phyloP scores from a whole-genome alignment of 2,797 vertebrate genomes.

The Selene dorsalis region DNA sequence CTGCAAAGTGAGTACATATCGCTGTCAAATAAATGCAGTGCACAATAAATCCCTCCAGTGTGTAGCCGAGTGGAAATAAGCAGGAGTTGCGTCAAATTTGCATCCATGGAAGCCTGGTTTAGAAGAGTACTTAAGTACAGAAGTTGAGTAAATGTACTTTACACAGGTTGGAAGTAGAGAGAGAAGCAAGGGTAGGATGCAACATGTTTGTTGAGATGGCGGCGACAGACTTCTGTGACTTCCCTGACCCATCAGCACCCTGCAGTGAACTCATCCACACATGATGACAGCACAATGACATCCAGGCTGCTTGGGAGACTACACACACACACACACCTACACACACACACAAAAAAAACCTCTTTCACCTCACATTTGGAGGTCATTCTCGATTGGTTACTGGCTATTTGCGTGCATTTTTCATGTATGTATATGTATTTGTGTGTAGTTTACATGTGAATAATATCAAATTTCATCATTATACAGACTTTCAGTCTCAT shows the following conservation, averaged over 20 bases:
- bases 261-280: constrained; percentile 60
- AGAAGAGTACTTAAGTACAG: not conserved
- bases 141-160: not conserved
- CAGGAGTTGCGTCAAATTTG: too few relatives aligned
- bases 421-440: constrained; percentile 56
- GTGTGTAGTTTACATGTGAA: constrained; percentile 48
- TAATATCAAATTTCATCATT: constrained; percentile 39
- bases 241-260: constrained; percentile 56
- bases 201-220: constrained; percentile 63
- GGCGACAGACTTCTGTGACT: constrained; percentile 54
- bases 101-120: not conserved
- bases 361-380: constrained; percentile 30
- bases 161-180: not conserved
- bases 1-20: not conserved
- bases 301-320: constrained; percentile 36
- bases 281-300: constrained; percentile 72
- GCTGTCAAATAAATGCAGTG: not conserved
- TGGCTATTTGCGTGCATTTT: constrained; percentile 44
- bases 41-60: not conserved
- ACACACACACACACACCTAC: constrained; percentile 27
- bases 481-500: constrained; percentile 24
- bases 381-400: constrained; percentile 51
- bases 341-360: constrained; percentile 24
- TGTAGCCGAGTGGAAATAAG: not conserved
- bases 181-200: not conserved